Conservation (phyloP, 2,888 invertebrate genomes). For the Macaria liturata region DNA sequence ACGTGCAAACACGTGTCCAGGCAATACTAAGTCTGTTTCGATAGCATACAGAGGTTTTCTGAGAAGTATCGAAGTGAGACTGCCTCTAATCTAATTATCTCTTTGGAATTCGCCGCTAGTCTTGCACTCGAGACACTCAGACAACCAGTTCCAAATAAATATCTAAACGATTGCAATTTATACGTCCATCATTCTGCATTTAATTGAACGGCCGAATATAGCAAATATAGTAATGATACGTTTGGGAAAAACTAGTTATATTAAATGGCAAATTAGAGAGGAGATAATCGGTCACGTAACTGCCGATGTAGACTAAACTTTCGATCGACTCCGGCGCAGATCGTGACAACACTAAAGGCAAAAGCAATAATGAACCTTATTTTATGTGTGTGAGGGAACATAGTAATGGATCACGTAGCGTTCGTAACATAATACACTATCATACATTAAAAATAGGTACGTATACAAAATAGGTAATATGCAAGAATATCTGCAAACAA, state of each 20-base stretch:
- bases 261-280: slow-evolving; percentile 64
- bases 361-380: slow-evolving; percentile 20
- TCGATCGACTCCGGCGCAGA: slow-evolving; percentile 58
- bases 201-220: slow-evolving; percentile 45
- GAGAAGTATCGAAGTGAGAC: too few species aligned
- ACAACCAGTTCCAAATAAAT: slow-evolving; percentile 16
- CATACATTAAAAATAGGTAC: too few species aligned
- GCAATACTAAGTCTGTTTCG: too few species aligned
- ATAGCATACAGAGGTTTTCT: too few species aligned
- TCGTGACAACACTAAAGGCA: slow-evolving; percentile 18
- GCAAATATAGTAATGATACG: slow-evolving; percentile 55
- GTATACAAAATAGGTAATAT: too few species aligned
- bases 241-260: slow-evolving; percentile 50
- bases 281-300: slow-evolving; percentile 69
- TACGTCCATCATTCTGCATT: slow-evolving; percentile 41
- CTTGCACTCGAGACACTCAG: not conserved
- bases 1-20: too few species aligned
- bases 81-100: too few species aligned
- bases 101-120: too few species aligned
- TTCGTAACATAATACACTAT: too few species aligned
- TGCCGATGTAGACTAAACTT: slow-evolving; percentile 58
- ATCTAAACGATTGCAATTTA: slow-evolving; percentile 42
- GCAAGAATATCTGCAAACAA: too few species aligned
- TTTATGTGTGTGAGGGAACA: too few species aligned
- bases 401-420: too few species aligned